Conservation (phyloP, 1,140 invertebrate genomes). For the Pygmarrhopalites habei region DNA sequence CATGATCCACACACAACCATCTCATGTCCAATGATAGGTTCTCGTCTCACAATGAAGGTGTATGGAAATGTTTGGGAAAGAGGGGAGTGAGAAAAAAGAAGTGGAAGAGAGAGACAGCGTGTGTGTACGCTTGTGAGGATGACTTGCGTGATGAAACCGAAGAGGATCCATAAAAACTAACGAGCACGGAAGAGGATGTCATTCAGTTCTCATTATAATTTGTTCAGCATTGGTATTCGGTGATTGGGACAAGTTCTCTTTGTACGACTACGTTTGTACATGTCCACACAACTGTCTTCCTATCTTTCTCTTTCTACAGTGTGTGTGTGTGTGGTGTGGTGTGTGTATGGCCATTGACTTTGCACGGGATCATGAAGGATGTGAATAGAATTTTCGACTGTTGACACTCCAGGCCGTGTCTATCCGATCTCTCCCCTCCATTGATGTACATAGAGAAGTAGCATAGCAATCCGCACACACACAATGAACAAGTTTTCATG, state of each 20-base stretch:
- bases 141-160: neutral
- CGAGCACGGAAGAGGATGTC: slow-evolving; percentile 15
- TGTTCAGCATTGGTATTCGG: slow-evolving; percentile 10
- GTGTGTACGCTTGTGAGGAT: too few relatives aligned
- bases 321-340: too few relatives aligned
- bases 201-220: slow-evolving; percentile 12
- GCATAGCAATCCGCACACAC: too few relatives aligned
- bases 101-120: neutral
- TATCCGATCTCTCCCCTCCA: too few relatives aligned
- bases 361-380: neutral
- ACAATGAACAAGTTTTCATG: too few relatives aligned
- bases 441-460: too few relatives aligned
- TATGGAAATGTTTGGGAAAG: neutral
- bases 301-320: too few relatives aligned
- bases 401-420: neutral
- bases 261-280: too few relatives aligned
- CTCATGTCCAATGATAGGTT: too few relatives aligned
- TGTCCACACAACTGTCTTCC: too few relatives aligned
- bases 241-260: neutral
- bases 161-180: slow-evolving; percentile 15
- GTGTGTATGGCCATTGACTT: neutral
- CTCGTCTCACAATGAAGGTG: too few relatives aligned
- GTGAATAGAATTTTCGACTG: neutral
- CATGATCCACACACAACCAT: too few relatives aligned
- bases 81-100: neutral